These are phyloP conservation scores for Sebastes paucispinis DNA, from an alignment of 2,797 vertebrate genomes.

Conservation along the genomic window DNA sequence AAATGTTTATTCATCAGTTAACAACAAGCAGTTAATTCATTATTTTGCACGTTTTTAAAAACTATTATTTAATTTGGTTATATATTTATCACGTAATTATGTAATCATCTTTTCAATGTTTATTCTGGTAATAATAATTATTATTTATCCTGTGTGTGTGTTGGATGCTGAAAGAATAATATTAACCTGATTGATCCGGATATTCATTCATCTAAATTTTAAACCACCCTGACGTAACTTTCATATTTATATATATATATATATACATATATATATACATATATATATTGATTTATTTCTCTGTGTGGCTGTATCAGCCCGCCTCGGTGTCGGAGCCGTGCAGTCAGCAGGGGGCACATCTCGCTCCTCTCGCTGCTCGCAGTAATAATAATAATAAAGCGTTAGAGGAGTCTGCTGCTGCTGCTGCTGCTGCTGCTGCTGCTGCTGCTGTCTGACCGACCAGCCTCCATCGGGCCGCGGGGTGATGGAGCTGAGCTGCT, in stretches of 20 bases:
- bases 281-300: constrained; percentile 10
- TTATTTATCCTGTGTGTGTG: not conserved
- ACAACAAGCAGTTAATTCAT: not conserved
- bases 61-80: not conserved
- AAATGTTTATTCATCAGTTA: no score
- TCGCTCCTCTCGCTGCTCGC: no score
- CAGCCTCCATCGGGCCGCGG: constrained; percentile 1
- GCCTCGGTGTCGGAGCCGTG: no score
- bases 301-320: no score
- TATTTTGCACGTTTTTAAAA: not conserved
- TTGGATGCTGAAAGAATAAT: not conserved
- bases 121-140: not conserved
- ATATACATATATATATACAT: constrained; percentile 11
- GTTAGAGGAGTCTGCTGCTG: no score
- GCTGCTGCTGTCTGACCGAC: no score
- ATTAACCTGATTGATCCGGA: constrained; percentile 29
- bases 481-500: constrained; percentile 57
- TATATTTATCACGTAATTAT: not conserved
- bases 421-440: no score
- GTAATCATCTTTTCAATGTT: not conserved
- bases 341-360: no score
- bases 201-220: constrained; percentile 70
- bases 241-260: not conserved
- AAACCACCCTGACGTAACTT: constrained; percentile 74
- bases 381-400: no score